Evolutionary conservation across 2,113 vertebrate genomes (phyloP), one percentile per base, ranked within the genome.

Genomic region (Crotalus horridus): DNA sequence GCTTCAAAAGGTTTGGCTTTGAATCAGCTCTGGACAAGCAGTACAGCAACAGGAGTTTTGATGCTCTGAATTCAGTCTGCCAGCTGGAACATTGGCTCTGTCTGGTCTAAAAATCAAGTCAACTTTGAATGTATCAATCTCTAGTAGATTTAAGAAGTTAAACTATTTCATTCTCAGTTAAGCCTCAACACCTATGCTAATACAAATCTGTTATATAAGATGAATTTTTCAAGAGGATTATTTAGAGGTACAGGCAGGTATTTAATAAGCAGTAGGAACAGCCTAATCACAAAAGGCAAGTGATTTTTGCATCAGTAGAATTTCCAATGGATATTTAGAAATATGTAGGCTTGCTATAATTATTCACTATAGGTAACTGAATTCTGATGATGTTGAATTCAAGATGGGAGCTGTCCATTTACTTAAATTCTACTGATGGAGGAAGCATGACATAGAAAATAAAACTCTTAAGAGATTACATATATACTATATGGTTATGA

Each of bases 161-260:
- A 9, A 20, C 54, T 64, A 17, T 89, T 91, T 17, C 2, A 6
- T 24, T 95, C 7, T n/a, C 89, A 59, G 64, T 94, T 90, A 91
- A 89, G 43, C 85, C 85, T 94, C 58, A n/a, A 43, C 85, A 8
- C 4, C 92, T 89, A n/a, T 26, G 46, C n/a, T 59, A 2, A 93
- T 33, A 48, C 59, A 92, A 93, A 87, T 56, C 74, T 93, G 9
- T 85, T 85, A 43, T 12, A 10, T 33, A 93, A 91, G 7, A 29
- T 94, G 91, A 1, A 94, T 94, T 59, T 81, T 93, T 23, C 46
- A 87, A 91, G 39, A 43, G 10, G 90, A 33, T 88, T 94, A 56
- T 12, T 69, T 93, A 5, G 53, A 29, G 54, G 88, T n/a, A 69
- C n/a, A 33, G 58, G 33, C 94, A 85, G 81, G 48, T n/a, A 90